A percentile compares a stretch with the other conserved stretches of the same genome.
Conservation (phyloP, 1,140 invertebrate species). For the Pogonognathellus flavescens region DNA sequence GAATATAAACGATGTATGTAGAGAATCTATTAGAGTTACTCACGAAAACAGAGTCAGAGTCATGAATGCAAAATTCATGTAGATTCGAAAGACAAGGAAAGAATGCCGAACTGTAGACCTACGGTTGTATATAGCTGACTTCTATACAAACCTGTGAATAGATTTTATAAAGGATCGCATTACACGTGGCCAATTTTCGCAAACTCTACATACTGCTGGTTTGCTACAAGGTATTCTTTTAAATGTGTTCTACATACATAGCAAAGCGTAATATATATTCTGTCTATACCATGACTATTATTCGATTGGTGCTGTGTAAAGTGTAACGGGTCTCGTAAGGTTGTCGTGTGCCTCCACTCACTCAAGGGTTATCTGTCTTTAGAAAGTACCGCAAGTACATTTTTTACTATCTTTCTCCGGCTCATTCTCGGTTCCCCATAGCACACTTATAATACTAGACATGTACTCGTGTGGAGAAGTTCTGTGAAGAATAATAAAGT, state of each 20-base stretch:
- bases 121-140: no score
- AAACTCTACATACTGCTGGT: neutral
- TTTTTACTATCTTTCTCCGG: neutral
- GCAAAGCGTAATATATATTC: neutral
- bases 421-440: neutral
- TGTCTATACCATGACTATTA: neutral
- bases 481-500: slow-evolving; percentile 28
- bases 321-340: no score
- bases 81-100: slow-evolving; percentile 30
- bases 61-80: slow-evolving; percentile 47
- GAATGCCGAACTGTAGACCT: neutral
- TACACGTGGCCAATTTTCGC: slow-evolving; percentile 19
- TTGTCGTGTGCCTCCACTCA: neutral
- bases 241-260: neutral
- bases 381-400: neutral
- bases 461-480: slow-evolving; percentile 8
- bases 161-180: neutral
- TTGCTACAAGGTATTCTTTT: neutral
- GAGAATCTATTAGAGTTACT: neutral
- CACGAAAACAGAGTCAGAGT: slow-evolving; percentile 1
- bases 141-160: neutral
- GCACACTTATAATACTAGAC: neutral
- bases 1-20: slow-evolving; percentile 4
- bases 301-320: neutral
- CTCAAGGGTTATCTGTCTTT: neutral